These are phyloP conservation scores for Pristionchus pacificus DNA, from an alignment of 1,140 invertebrate species.

Conservation along the genomic window DNA sequence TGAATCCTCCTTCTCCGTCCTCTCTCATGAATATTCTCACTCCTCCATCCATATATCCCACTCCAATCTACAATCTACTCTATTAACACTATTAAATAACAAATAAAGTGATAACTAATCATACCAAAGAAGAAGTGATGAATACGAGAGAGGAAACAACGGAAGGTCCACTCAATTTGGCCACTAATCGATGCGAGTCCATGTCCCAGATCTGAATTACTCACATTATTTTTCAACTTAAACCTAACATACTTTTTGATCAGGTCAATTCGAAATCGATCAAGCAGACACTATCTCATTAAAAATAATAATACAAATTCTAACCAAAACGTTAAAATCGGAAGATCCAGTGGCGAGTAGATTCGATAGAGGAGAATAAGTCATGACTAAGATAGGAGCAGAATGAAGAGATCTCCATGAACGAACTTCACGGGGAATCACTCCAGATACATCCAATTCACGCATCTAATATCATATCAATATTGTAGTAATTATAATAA, in stretches of 20 bases:
- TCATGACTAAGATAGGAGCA: constrained; percentile 29
- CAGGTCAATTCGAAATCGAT: neutral
- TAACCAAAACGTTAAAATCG: constrained; percentile 30
- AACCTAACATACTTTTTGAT: neutral
- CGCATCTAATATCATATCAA: constrained; percentile 2
- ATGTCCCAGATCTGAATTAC: constrained; percentile 43
- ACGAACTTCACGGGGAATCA: constrained; percentile 16
- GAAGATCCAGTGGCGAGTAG: constrained; percentile 33
- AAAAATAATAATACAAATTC: constrained; percentile 6
- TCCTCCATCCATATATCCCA: constrained; percentile 30
- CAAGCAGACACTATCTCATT: neutral
- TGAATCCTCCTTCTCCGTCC: constrained; percentile 14
- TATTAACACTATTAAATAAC: constrained; percentile 35
- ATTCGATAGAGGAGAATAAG: constrained; percentile 16
- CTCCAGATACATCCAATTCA: neutral
- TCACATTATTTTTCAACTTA: constrained; percentile 26
- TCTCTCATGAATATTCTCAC: constrained; percentile 10
- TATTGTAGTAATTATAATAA: constrained; percentile 8
- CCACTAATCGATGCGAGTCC: constrained; percentile 35
- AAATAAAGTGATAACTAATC: constrained; percentile 23
- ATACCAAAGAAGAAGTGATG: constrained; percentile 29
- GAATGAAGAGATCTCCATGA: constrained; percentile 35
- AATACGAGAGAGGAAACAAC: constrained; percentile 41
- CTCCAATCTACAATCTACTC: constrained; percentile 11
- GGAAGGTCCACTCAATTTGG: constrained; percentile 36